Evolutionary conservation across 2,888 invertebrate genomes (phyloP), one percentile per base, ranked within the genome.

Genomic region (Phyllotreta striolata): DNA sequence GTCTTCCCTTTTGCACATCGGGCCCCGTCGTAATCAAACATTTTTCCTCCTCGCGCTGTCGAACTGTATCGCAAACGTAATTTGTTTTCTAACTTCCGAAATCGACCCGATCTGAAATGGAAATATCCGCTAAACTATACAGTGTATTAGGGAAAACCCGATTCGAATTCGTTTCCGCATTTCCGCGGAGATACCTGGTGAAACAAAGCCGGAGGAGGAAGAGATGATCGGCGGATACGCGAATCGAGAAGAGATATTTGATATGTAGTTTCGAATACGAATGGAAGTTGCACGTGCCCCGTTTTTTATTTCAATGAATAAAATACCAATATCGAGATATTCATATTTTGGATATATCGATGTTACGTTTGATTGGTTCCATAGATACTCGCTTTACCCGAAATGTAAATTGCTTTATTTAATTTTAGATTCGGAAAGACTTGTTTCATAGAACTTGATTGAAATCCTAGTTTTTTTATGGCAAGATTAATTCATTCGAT

Each of bases 41-140:
- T 68, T 68, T 64, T 64, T 62, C 39, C 52, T 43, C 58, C 58
- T 77, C 24, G 24, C 24, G 77, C 76, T 78, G 78, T 78, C 78
- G 75, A 76, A 75, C 69, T 74, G 74, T 76, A 76, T 78, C 76
- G 73, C 73, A 76, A 75, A 77, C 71, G 76, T 78, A 77, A 77
- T 78, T 78, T 77, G 77, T 78, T 76, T 77, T 71, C 73, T 68
- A 73, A 76, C 73, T 73, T 71, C 24, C 67, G 71, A 70, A 77
- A 77, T 77, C 74, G 77, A 77, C 76, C 77, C 73, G 72, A 66
- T 71, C 72, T 67, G 73, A 55, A 65, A 62, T 62, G 74, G 74
- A 77, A 76, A 77, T 76, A 77, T 76, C 24, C 75, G 74, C 75
- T 76, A 75, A 77, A 76, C 75, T 77, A 76, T 74, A 74, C 74